Base-by-base conservation (phyloP, 1,140 invertebrate genomes). In the Bombus consobrinus region DNA sequence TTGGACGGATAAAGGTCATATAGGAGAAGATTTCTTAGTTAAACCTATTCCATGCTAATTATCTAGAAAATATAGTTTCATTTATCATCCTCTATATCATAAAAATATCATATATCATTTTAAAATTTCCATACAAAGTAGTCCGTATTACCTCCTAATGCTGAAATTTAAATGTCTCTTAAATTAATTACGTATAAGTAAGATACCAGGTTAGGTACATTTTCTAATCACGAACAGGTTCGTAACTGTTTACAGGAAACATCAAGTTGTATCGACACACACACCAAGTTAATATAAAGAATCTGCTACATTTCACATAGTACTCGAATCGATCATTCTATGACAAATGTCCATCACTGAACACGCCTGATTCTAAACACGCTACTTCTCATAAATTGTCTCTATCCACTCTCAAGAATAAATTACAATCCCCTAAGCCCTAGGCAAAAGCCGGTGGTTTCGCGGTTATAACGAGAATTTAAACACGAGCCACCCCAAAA, bases 381-480 rank as follows among this genome's bases (percentile, higher is more conserved):
- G n/a, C 28, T 25, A 68, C n/a, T 74, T 13, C 28, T 22, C 28
- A 8, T 3, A n/a, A 43, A 76, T 37, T 75, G 66, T 75, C 39
- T 68, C 43, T 43, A 22, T 71, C 53, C 76, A n/a, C 53, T 72
- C 1, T 12, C 25, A 13, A 32, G 72, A 41, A 81, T 73, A 74
- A 85, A 81, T 81, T 74, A 64, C 57, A 32, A 37, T 8, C 32
- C 15, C 15, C 32, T 53, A 53, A 53, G 6, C 47, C 39, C n/a
- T 25, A 9, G 25, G 13, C 9, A 34, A 6, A 32, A 6, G 6
- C n/a, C 41, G 28, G 2, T n/a, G 1, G 3, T 2, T 34, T 62
- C 4, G 41, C 59, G 28, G 12, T 43, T 43, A 32, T 57, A 85
- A 85, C 62, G 78, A 81, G 71, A 57, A 81, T 81, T 68, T 81